A percentile compares a stretch with the other conserved stretches of the same genome.
phyloP scores from a whole-genome alignment of 2,113 vertebrate genomes.

The Boulengerochromis microlepis region DNA sequence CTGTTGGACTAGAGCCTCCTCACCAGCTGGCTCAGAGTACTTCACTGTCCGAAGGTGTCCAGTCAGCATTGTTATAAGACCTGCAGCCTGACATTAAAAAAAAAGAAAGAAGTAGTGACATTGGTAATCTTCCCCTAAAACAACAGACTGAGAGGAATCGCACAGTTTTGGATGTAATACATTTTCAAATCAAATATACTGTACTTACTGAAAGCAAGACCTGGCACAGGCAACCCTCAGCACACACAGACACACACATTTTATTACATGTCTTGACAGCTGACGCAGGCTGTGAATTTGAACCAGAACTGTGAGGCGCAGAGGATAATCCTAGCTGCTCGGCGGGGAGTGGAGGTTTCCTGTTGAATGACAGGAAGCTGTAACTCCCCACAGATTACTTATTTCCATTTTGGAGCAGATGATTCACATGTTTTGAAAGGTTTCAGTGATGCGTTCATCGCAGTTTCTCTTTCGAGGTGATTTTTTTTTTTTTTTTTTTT shows the following conservation, averaged over 20 bases:
- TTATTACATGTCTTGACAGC: conserved; percentile 28
- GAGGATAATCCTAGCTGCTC: conserved; percentile 47
- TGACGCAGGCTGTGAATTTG: conserved; percentile 12
- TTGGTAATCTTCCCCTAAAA: not conserved
- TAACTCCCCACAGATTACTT: conserved; percentile 33
- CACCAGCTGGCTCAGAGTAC: conserved; percentile 32
- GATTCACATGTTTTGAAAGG: conserved; percentile 31
- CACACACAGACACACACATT: not conserved
- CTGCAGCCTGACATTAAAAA: not conserved
- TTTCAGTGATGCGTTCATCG: not conserved
- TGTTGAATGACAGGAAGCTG: conserved; percentile 43
- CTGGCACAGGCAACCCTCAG: not conserved
- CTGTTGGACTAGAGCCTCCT: conserved; percentile 24
- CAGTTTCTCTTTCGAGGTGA: not conserved
- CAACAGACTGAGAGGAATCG: not conserved
- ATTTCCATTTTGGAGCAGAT: conserved; percentile 32
- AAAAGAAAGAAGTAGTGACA: not conserved
- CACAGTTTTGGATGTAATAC: not conserved
- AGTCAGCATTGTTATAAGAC: not conserved
- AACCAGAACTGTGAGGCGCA: conserved; percentile 11
- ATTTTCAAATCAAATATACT: not conserved
- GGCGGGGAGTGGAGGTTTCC: conserved; percentile 26
- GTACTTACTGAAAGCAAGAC: not conserved
- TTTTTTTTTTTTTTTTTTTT: not conserved
- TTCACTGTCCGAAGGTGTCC: not conserved